Evolutionary conservation across 64 coral and sea anemone genomes (phyloP), one percentile per base, ranked within the genome.

Genomic region (Actinia equina): DNA sequence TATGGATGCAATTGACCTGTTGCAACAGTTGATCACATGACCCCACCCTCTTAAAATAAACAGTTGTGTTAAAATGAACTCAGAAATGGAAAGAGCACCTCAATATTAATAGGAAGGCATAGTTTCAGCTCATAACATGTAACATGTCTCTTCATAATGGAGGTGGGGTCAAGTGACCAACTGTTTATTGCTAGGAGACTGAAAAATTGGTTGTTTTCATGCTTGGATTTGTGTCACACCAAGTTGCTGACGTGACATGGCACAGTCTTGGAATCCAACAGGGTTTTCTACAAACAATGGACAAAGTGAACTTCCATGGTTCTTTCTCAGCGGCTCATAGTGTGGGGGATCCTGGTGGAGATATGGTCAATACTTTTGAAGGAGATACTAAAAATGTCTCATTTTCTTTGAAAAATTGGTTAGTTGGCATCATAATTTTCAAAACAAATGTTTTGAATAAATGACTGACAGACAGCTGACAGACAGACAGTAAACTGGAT

Each of bases 241-340:
- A 98, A 98, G 93, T 98, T 7, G 93, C 96, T 43, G 96, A 98
- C 55, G 59, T 98, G 16, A 93, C 96, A 5, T 98, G 96, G 96
- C 96, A 98, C 77, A 98, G 96, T 78, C 86, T 98, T 8, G 96
- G 93, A 2, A 98, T 98, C 43, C 60, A 95, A 45, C 93, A 98
- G 82, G 96, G 96, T 56, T 98, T 98, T 62, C 59, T 98, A 52
- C 88, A 46, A 88, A 95, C 90, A 37, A 98, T 98, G 96, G 93
- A 90, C 70, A 87, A 98, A 74, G 88, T 98, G 30, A 98, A 98
- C 86, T 98, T 98, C 85, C 89, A 90, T 88, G 96, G 96, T 57
- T 95, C 93, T 17, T 95, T 90, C 84, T 60, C 96, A 54, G 93
- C 90, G 8, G 96, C 96, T 42, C 96, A 98, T 44, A 92, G 15